Conservation (phyloP, 2,113 vertebrate species). For the Micronisus gabar region DNA sequence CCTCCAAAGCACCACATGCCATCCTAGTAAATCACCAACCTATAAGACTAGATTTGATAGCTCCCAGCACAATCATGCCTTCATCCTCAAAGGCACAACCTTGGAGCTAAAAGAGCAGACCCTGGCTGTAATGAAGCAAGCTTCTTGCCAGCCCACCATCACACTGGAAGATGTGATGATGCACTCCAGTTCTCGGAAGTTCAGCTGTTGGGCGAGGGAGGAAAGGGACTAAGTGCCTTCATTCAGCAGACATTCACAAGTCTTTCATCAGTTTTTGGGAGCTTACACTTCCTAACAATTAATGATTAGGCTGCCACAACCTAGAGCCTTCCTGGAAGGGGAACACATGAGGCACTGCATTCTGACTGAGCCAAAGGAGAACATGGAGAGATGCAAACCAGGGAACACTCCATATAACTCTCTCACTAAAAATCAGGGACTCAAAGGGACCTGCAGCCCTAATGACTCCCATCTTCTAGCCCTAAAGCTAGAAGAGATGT, state of each 20-base stretch:
- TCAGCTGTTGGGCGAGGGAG: neutral
- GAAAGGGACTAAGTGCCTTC: neutral
- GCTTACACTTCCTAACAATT: neutral
- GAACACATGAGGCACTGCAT: neutral
- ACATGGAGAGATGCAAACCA: neutral
- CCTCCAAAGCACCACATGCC: neutral
- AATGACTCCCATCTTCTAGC: neutral
- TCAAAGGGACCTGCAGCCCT: neutral
- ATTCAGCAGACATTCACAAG: neutral
- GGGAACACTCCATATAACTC: neutral
- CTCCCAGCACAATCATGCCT: neutral
- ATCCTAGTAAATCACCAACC: neutral
- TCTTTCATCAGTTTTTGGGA: neutral
- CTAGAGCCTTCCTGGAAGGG: neutral
- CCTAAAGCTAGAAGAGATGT: neutral
- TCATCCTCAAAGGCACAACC: neutral
- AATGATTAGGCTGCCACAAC: neutral
- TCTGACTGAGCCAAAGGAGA: neutral
- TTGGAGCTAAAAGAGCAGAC: neutral
- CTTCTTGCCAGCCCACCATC: neutral
- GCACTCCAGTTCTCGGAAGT: neutral
- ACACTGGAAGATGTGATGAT: neutral
- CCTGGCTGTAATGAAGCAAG: accelerated
- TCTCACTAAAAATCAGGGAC: neutral
- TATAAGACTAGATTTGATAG: neutral